A percentile compares a stretch with the other conserved stretches of the same genome.
Conservation (phyloP, 2,888 invertebrate genomes). For the Hyppa rectilinea region DNA sequence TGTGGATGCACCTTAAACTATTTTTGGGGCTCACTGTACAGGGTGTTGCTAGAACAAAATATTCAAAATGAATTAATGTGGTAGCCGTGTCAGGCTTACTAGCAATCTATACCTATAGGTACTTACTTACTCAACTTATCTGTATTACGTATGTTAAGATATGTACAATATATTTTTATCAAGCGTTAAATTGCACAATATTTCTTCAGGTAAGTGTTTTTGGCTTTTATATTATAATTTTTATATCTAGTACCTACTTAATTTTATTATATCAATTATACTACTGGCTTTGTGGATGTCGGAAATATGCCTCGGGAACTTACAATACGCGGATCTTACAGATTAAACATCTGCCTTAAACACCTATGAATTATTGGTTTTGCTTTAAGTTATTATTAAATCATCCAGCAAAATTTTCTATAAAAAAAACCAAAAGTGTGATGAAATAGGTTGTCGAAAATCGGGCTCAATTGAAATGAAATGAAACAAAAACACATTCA, state of each 20-base stretch:
- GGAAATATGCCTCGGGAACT: too few relatives aligned
- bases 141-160: background rate
- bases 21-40: background rate
- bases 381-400: background rate
- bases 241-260: background rate
- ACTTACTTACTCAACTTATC: background rate
- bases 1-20: too few relatives aligned
- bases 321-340: too few relatives aligned
- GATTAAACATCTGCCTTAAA: too few relatives aligned
- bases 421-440: background rate
- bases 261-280: too few relatives aligned
- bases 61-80: background rate
- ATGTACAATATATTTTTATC: conserved; percentile 12
- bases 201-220: background rate
- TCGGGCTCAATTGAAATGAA: background rate
- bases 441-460: background rate
- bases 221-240: background rate
- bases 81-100: too few relatives aligned
- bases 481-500: conserved; percentile 14
- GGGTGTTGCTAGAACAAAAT: background rate
- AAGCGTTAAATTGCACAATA: conserved; percentile 5
- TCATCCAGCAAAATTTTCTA: background rate
- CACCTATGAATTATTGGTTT: background rate
- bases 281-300: too few relatives aligned
- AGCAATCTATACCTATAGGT: background rate